These are phyloP conservation scores for Carcharodon carcharias DNA, from an alignment of 2,797 vertebrate species.

Conservation along the genomic window DNA sequence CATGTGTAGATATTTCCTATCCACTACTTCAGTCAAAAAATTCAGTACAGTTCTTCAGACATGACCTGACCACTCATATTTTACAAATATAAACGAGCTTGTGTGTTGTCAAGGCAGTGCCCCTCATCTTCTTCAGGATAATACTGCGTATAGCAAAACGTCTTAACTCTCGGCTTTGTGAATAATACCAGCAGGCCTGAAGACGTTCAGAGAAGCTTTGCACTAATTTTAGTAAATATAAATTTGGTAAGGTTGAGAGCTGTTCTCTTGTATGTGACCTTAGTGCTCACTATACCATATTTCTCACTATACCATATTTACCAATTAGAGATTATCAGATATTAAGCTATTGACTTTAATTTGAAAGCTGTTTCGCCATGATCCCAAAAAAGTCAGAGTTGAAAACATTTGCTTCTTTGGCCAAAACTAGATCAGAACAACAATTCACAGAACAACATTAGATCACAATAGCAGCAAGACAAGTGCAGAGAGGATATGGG, in stretches of 20 bases:
- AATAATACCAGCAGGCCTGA: background rate
- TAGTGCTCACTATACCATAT: background rate
- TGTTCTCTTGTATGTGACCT: background rate
- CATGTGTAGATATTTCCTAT: no score
- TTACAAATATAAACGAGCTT: background rate
- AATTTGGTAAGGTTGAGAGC: background rate
- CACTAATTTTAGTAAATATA: background rate
- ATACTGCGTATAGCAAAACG: background rate
- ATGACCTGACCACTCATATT: no score
- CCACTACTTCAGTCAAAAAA: no score
- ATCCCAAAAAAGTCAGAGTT: background rate
- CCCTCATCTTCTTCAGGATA: background rate
- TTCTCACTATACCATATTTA: background rate
- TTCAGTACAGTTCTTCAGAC: no score
- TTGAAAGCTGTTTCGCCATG: background rate
- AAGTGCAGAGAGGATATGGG: background rate
- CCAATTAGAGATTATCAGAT: background rate
- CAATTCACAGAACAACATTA: background rate
- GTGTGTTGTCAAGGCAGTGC: background rate
- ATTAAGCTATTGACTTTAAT: background rate
- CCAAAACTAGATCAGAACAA: background rate
- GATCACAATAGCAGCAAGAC: background rate
- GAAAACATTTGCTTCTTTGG: background rate
- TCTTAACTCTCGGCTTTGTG: background rate
- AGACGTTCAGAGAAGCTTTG: background rate